Percentiles rank a stretch among this genome's conserved stretches.
Evolutionary conservation across 1,140 invertebrate genomes (phyloP).

Genomic region (Ceratosolen fusciceps): DNA sequence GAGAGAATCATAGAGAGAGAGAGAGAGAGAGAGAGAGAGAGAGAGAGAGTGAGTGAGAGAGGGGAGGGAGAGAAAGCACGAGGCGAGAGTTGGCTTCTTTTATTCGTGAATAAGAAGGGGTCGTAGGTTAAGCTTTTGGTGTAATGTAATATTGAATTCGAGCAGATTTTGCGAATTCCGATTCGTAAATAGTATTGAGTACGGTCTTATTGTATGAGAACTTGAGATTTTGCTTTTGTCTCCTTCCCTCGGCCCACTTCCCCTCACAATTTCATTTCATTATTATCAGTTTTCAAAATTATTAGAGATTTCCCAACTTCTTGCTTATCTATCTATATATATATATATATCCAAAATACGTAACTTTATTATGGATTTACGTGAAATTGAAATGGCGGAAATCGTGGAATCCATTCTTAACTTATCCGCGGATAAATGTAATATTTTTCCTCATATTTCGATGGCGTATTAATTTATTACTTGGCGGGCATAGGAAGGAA

Average conservation of each 20-base stretch:
- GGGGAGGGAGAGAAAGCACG: not conserved
- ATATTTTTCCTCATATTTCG: not conserved
- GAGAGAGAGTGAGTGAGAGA: not conserved
- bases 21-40: not conserved
- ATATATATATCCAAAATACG: not conserved
- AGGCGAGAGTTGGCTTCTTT: slow-evolving; percentile 31
- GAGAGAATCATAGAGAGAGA: slow-evolving; percentile 35
- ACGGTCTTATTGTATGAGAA: not conserved
- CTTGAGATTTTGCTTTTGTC: not conserved
- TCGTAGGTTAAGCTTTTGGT: slow-evolving; percentile 26
- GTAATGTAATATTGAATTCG: slow-evolving; percentile 43
- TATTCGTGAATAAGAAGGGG: slow-evolving; percentile 21
- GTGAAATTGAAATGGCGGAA: not conserved
- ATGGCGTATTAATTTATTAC: not conserved
- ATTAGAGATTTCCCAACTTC: not conserved
- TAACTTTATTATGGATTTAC: not conserved
- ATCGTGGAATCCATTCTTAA: not conserved
- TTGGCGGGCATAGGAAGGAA: too few relatives aligned
- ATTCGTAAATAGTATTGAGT: slow-evolving; percentile 19
- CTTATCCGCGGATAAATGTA: not conserved
- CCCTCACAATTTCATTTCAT: not conserved
- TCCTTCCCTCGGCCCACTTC: not conserved
- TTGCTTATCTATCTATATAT: not conserved
- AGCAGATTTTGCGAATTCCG: slow-evolving; percentile 31
- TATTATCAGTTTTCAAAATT: not conserved